A percentile compares a stretch with the other conserved stretches of the same genome.
Conservation (phyloP, 2,797 vertebrate species). For the Tenualosa ilisha region DNA sequence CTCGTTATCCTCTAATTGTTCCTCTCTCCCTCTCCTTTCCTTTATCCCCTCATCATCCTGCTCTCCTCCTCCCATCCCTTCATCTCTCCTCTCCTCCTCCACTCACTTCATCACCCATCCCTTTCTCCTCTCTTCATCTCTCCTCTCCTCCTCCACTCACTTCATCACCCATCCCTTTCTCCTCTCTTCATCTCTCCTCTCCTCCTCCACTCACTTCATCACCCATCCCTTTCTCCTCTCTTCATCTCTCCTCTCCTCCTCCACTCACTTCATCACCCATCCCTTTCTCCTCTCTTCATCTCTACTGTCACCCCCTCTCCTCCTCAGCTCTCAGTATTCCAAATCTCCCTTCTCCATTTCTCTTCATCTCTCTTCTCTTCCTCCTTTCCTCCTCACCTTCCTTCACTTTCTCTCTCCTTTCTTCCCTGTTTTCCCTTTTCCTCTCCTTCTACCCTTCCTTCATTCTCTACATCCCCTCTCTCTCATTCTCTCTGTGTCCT, state of each 20-base stretch:
- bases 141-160: not conserved
- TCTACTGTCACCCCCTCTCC: not conserved
- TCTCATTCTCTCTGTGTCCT: no score
- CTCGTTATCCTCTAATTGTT: not conserved
- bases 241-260: not conserved
- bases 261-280: not conserved
- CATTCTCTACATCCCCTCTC: no score
- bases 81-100: not conserved
- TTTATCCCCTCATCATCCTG: no score
- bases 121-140: not conserved
- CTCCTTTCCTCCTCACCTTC: not conserved
- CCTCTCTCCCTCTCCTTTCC: not conserved
- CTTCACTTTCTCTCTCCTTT: not conserved
- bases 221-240: not conserved
- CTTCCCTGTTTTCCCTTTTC: not conserved
- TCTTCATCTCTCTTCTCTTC: not conserved
- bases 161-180: no score
- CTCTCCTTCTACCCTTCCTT: not conserved
- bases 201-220: no score
- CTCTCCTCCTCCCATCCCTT: not conserved
- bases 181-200: no score
- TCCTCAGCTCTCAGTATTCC: not conserved
- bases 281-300: not conserved
- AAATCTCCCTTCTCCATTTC: not conserved
- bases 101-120: no score